Conservation (phyloP, 1,140 invertebrate genomes). For the Mizuhopecten yessoensis region DNA sequence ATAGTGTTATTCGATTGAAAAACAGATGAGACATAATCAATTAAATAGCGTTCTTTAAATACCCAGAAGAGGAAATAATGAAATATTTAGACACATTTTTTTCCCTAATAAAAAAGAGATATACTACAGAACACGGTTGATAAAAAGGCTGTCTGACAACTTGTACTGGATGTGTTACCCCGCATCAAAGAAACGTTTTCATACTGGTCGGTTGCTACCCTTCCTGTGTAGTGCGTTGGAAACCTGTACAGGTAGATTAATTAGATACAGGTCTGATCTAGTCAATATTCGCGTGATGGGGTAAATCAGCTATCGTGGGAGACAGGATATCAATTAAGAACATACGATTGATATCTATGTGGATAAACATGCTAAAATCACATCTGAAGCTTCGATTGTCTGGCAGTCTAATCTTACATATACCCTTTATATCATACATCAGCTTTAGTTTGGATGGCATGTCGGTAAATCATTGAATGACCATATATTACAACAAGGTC, state of each 20-base stretch:
- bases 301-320: neutral
- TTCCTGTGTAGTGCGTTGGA: neutral
- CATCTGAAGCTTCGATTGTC: neutral
- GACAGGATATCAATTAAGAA: neutral
- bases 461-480: neutral
- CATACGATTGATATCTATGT: slow-evolving; percentile 16
- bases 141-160: neutral
- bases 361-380: neutral
- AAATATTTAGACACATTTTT: no score
- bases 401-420: neutral
- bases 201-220: neutral
- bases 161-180: neutral
- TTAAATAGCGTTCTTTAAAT: no score
- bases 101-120: no score
- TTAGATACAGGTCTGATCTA: neutral
- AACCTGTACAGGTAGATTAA: neutral
- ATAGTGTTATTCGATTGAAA: no score
- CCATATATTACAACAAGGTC: neutral
- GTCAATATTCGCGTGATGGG: neutral
- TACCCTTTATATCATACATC: neutral
- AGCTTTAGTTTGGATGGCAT: neutral
- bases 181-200: neutral
- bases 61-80: no score
- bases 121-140: no score
- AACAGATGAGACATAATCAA: no score